phyloP scores from a whole-genome alignment of 1,140 invertebrate species.

The Gryllus bimaculatus region DNA sequence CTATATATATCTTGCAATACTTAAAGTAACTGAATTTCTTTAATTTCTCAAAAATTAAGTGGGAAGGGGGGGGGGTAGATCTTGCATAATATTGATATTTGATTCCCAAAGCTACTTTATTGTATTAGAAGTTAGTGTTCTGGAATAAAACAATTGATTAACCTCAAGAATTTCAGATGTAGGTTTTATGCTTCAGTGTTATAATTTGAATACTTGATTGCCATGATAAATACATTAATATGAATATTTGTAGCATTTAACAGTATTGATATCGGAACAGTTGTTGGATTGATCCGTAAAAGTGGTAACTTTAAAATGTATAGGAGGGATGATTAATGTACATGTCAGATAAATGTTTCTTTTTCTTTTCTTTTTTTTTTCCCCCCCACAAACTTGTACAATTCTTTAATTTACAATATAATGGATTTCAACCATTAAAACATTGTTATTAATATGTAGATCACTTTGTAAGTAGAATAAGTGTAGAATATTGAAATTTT shows the following conservation, averaged over 20 bases:
- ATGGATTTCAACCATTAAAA: too few relatives aligned
- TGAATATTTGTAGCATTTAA: not conserved
- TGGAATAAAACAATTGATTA: not conserved
- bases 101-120: not conserved
- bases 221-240: not conserved
- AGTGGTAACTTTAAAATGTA: not conserved
- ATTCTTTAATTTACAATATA: not conserved
- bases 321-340: not conserved
- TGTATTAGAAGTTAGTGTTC: not conserved
- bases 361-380: not conserved
- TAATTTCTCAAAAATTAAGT: too few relatives aligned
- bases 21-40: too few relatives aligned
- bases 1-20: too few relatives aligned
- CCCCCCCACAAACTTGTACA: not conserved
- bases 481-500: not conserved
- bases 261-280: not conserved
- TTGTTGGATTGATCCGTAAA: not conserved
- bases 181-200: not conserved
- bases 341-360: not conserved
- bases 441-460: not conserved
- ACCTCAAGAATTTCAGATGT: not conserved
- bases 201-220: not conserved
- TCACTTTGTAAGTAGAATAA: not conserved
- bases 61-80: not conserved
- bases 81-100: not conserved